A percentile compares a stretch with the other conserved stretches of the same genome.
Evolutionary conservation across 2,113 vertebrate genomes (phyloP).

Genomic region (Tyto alba): DNA sequence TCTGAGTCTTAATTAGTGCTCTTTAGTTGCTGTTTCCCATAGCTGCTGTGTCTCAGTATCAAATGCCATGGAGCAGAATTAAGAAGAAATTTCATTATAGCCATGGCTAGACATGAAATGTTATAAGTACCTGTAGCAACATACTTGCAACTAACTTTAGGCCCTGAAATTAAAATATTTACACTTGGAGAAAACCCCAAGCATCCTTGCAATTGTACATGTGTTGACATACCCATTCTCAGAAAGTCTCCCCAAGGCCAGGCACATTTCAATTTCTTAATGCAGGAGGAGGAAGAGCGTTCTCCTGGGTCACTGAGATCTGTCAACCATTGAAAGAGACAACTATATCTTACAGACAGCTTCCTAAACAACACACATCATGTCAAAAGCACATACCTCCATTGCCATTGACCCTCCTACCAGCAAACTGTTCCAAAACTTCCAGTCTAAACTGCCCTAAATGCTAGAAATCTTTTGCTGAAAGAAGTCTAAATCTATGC

Average conservation of each 20-base stretch:
- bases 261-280: neutral
- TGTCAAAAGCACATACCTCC: neutral
- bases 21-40: neutral
- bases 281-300: neutral
- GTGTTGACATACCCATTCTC: neutral
- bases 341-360: neutral
- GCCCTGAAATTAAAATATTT: neutral
- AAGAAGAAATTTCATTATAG: neutral
- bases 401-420: neutral
- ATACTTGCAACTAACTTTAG: neutral
- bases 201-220: neutral
- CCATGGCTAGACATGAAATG: neutral
- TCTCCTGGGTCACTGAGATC: neutral
- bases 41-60: neutral
- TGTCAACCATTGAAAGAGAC: neutral
- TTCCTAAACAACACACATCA: rapidly evolving
- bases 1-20: slow-evolving; percentile 39
- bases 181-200: neutral
- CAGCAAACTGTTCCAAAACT: neutral
- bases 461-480: neutral
- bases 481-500: neutral
- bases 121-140: neutral
- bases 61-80: neutral
- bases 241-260: neutral
- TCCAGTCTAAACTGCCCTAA: neutral